Base-by-base conservation (phyloP, 2,113 vertebrate genomes). In the Lathamus discolor region DNA sequence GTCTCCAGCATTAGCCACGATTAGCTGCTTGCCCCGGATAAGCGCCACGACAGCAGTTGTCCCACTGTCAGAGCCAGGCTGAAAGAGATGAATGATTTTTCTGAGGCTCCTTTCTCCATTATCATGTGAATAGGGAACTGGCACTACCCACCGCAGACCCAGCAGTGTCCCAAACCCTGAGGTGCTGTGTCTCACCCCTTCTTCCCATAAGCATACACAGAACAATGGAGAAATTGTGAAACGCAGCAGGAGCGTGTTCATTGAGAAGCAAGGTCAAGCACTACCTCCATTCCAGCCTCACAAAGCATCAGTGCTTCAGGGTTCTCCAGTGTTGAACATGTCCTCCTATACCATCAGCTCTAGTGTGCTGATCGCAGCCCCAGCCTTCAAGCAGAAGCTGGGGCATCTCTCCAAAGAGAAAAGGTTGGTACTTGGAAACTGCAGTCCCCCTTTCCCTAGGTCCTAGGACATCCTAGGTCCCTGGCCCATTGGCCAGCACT, bases 51-150 rank as follows among this genome's bases (percentile, higher is more conserved):
- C 99, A 0, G 99, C 99, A 0, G 99, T 99, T 22, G 99, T 99
- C 5, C 99, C 99, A 1, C 99, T 99, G 98, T 99, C 99, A 2
- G 99, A 99, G 55, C 99, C 99, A 5, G 99, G 99, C 99, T 99
- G 91, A 31, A 29, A 64, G 49, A 83, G 33, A 77, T 37, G 94
- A 52, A 79, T 12, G 59, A 24, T 1, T 13, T 1, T 4, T 39
- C 31, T 92, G 33, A 86, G 31, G 12, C 10, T 52, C 14, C 24
- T 5, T 37, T 8, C 33, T 61, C 70, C 2, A 0, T 6, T 6
- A 20, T 2, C 13, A 2, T 22, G 29, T 27, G 57, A 11, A 2
- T 1, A 11, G 29, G 49, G 64, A 59, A 41, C 23, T 9, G 43
- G 82, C 49, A 15, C 17, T 20, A 49, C 73, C 44, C 67, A 57